Conservation (phyloP, 2,888 invertebrate species). For the Rapana venosa region DNA sequence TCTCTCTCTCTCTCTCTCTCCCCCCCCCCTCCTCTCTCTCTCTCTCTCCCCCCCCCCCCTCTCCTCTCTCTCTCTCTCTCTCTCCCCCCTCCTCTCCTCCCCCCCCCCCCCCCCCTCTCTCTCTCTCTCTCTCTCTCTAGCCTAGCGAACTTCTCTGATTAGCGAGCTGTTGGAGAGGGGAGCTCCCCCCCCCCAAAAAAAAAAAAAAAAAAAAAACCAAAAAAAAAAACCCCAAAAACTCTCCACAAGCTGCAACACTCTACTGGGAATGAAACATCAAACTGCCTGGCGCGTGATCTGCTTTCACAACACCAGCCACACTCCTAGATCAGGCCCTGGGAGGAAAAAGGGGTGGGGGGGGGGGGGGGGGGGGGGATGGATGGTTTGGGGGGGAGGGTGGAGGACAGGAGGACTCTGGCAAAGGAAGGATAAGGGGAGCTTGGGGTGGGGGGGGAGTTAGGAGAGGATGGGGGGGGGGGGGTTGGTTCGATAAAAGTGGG, state of each 20-base stretch:
- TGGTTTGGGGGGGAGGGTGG: background rate
- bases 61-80: too few species aligned
- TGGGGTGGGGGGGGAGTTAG: background rate
- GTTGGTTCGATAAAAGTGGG: conserved; percentile 4
- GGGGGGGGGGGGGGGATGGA: background rate
- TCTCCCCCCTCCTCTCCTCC: too few species aligned
- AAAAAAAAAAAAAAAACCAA: background rate
- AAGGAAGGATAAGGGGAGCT: too few species aligned
- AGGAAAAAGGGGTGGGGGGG: background rate
- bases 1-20: too few species aligned
- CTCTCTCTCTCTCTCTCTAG: too few species aligned
- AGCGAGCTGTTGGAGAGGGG: conserved; percentile 25
- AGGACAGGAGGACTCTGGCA: background rate
- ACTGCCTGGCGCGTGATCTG: conserved; percentile 1
- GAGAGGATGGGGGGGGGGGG: background rate
- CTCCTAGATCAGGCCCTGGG: background rate
- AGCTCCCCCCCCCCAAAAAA: too few species aligned
- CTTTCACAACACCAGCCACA: conserved; percentile 22
- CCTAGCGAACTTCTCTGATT: conserved; percentile 16
- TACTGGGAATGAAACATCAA: conserved; percentile 29
- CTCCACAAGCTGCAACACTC: conserved; percentile 31
- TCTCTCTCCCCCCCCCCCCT: too few species aligned
- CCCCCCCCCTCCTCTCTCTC: too few species aligned
- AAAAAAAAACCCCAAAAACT: background rate
- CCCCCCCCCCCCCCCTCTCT: too few species aligned